Evolutionary conservation across 2,888 invertebrate species (phyloP), one percentile per base, ranked within the genome.

Genomic region (Tipula unca): DNA sequence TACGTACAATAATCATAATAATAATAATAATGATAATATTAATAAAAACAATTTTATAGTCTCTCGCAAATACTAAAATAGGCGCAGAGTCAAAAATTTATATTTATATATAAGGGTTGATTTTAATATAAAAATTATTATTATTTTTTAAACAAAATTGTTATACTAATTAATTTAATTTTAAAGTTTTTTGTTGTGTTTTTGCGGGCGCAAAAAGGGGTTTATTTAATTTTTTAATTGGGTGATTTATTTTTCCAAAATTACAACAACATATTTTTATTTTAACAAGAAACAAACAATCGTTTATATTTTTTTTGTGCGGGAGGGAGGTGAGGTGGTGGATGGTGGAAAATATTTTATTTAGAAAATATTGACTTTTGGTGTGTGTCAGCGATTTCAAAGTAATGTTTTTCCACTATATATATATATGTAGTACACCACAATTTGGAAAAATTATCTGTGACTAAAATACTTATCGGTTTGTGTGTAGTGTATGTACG

Each of bases 391-490:
- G n/a, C 48, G 3, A n/a, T n/a, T 48, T 48, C 48, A 48, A 48
- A 48, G 2, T 48, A 48, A 48, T n/a, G n/a, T 39, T 48, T 5
- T 39, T 6, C 6, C 13, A 10, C 13, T 39, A 39, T n/a, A 3
- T 48, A n/a, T 48, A 48, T 48, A 39, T n/a, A 5, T 48, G 17
- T n/a, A 48, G 17, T 54, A 69, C 69, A 69, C 69, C 69, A 25
- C 69, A 69, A 69, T 69, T 6, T 32, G 25, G 69, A 69, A 69
- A 69, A 69, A 69, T 69, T 69, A 69, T 69, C 69, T 69, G 69
- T 69, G 69, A 69, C 69, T 69, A 69, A 69, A 69, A 69, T 69
- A 69, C 69, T 69, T 69, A 69, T 69, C 20, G 69, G 69, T 69
- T 69, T 25, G 20, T 25, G 10, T 69, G 13, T 69, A 69, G n/a